Base-by-base conservation (phyloP, 2,113 vertebrate species). In the Holacanthus passer region DNA sequence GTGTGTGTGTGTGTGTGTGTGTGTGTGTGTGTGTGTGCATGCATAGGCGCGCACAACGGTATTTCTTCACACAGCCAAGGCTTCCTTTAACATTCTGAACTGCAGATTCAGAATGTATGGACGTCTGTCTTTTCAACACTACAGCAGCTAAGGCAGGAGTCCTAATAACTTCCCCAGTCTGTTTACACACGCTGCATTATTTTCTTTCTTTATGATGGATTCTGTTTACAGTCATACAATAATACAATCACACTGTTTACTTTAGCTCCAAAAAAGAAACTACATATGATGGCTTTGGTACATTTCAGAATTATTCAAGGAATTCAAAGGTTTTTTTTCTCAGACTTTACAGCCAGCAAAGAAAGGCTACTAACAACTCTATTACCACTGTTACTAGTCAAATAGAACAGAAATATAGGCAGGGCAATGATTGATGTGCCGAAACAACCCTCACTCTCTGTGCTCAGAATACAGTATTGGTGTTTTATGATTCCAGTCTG, bases 21-120 rank as follows among this genome's bases (percentile, higher is more conserved):
- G 31, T 56, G 24, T 66, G 59, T 75, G 50, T 75, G 84, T 71
- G 48, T 24, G 31, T 69, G 43, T 45, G 55, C 32, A 20, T 6
- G 29, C 31, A 29, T 24, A 53, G 8, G 37, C 62, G n/a, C 22
- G 50, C 78, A 64, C 39, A 29, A 19, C 8, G 41, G 50, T 19
- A 45, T 81, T 79, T 84, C 62, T 62, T 72, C 80, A 62, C 58
- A 81, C 68, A 80, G 24, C 77, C 47, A 24, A 63, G 50, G 22
- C 55, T 79, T 79, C 64, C 65, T 75, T 83, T 75, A 79, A 85
- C 53, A 48, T 35, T 63, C 72, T 72, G 81, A 77, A 50, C 56
- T 17, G 27, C 41, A 84, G 77, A 64, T 77, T 77, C 59, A 60
- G 58, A 78, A 82, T 71, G 76, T 72, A 82, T 75, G 13, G 48